Evolutionary conservation across 1,140 invertebrate genomes (phyloP).

Genomic region (Patella vulgata): DNA sequence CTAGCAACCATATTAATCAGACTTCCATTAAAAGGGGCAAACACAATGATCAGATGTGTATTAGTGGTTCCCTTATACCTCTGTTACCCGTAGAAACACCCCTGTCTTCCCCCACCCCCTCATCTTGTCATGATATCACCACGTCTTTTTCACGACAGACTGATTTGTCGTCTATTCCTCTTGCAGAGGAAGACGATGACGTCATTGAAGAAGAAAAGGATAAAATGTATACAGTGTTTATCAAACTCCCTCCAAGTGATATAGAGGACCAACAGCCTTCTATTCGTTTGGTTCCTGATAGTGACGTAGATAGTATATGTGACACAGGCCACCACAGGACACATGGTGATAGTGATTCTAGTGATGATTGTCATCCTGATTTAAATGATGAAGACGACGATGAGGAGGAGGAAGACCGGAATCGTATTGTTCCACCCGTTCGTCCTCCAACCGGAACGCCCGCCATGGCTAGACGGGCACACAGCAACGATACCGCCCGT

Average conservation of each 20-base stretch:
- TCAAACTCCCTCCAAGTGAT: constrained; percentile 77
- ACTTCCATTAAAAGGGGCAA: constrained; percentile 18
- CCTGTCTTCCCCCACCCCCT: constrained; percentile 9
- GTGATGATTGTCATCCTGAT: constrained; percentile 6
- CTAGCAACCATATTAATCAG: constrained; percentile 6
- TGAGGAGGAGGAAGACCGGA: constrained; percentile 14
- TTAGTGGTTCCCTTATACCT: constrained; percentile 40
- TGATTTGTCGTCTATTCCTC: constrained; percentile 14
- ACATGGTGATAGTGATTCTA: background rate
- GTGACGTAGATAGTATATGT: constrained; percentile 32
- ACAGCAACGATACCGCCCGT: constrained; percentile 47
- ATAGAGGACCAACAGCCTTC: constrained; percentile 23
- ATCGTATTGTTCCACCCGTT: constrained; percentile 13
- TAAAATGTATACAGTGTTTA: constrained; percentile 88
- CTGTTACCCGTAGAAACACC: constrained; percentile 39
- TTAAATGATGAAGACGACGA: constrained; percentile 1
- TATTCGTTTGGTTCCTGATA: constrained; percentile 42
- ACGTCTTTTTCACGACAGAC: constrained; percentile 40
- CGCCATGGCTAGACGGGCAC: constrained; percentile 49
- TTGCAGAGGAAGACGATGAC: constrained; percentile 20
- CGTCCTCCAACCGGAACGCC: constrained; percentile 49
- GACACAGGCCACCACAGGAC: background rate
- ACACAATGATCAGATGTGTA: background rate
- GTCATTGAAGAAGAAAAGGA: constrained; percentile 43
- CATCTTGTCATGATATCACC: constrained; percentile 32